Base-by-base conservation (phyloP, 2,113 vertebrate genomes). In the Phrynosoma platyrhinos region DNA sequence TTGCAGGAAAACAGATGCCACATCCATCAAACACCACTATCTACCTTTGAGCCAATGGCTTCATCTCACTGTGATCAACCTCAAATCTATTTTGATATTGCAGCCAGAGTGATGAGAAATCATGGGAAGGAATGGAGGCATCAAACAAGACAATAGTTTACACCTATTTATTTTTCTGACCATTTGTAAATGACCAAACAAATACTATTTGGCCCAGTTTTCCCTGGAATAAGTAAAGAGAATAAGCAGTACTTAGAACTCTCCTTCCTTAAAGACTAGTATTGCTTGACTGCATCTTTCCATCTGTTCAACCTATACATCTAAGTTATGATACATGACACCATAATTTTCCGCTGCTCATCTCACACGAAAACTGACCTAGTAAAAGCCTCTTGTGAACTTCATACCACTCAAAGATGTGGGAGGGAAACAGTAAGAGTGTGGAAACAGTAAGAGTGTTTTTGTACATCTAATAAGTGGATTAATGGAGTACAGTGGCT, bases 391-490 rank as follows among this genome's bases (percentile, higher is more conserved):
- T 36, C 27, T 62, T 25, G 83, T 79, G 10, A 78, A 0, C 32
- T n/a, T 84, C 88, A 80, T 75, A 55, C 0, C 0, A 40, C 21
- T 89, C 52, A 75, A 27, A 78, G 21, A 1, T 9, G 32, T 75
- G 32, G 82, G 12, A 20, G 55, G 9, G 52, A 87, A 76, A 82
- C 18, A 84, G 58, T 3, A 40, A 89, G 66, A 77, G 55, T 83
- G 89, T 76, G 9, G 52, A 87, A 76, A 82, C 13, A 83, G 58
- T 3, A 40, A 89, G 66, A 77, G 55, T 82, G 89, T 76, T 90
- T 95, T 94, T 79, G 42, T 82, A 74, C 52, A 30, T 92, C 86
- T 75, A 9, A 10, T 90, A 78, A 81, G 88, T 25, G 27, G 77
- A 78, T n/a, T 79, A 76, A 75, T 62, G 32, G 52, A 87, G 52